A percentile compares a stretch with the other conserved stretches of the same genome.
Evolutionary conservation across 2,113 vertebrate species (phyloP).

Genomic region (Atractosteus spatula): DNA sequence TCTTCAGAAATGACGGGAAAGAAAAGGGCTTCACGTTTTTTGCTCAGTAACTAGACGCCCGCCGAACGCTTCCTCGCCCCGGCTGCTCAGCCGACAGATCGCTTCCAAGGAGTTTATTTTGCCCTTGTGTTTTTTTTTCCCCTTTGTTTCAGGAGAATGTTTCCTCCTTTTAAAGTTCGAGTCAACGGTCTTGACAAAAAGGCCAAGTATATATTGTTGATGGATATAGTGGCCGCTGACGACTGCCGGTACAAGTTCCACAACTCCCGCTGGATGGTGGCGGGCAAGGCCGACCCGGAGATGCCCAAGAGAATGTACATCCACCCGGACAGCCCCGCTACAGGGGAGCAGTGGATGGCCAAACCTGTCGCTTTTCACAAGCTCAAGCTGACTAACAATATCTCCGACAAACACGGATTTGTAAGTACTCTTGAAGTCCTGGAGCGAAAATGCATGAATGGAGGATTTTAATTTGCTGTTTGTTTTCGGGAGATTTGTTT

Average conservation of each 20-base stretch:
- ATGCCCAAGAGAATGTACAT: conserved; percentile 99
- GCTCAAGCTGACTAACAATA: conserved; percentile 98
- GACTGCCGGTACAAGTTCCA: conserved; percentile 98
- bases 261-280: conserved; percentile 98
- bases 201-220: conserved; percentile 94
- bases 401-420: conserved; percentile 98
- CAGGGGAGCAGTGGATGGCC: conserved; percentile 98
- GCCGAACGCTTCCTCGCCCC: no score
- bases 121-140: conserved; percentile 6
- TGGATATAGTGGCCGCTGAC: conserved; percentile 97
- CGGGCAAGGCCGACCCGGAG: conserved; percentile 96
- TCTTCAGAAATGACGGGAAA: no score
- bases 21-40: no score
- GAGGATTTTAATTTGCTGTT: no score
- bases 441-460: neutral
- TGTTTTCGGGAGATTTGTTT: no score
- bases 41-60: no score
- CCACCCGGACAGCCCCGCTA: conserved; percentile 96
- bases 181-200: conserved; percentile 97
- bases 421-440: conserved; percentile 73
- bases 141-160: conserved; percentile 83
- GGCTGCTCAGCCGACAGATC: no score
- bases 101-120: no score
- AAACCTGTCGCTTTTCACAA: conserved; percentile 98
- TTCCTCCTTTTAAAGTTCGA: conserved; percentile 95